Evolutionary conservation across 2,113 vertebrate species (phyloP).

Genomic region (Halichoerus grypus): DNA sequence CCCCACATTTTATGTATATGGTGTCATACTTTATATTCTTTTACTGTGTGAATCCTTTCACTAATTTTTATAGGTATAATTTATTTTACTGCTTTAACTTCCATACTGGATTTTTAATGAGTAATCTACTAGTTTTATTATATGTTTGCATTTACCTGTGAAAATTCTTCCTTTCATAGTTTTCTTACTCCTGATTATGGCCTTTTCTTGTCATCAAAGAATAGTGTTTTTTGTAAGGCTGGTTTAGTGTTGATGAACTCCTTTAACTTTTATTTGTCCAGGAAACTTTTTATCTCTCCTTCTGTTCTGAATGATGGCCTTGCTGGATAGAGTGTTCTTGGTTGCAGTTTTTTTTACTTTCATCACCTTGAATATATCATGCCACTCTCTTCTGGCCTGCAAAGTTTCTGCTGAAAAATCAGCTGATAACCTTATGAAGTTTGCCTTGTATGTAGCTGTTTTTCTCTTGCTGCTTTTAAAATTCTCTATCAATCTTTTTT

Average conservation of each 20-base stretch:
- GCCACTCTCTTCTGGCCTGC: neutral
- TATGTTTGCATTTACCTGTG: neutral
- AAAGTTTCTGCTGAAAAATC: neutral
- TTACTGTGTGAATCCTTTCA: neutral
- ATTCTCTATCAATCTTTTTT: neutral
- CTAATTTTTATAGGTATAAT: neutral
- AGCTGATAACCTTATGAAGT: neutral
- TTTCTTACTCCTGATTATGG: neutral
- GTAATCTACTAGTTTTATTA: neutral
- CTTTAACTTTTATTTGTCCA: neutral
- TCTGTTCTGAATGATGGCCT: neutral
- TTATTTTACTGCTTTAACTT: neutral
- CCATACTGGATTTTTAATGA: neutral
- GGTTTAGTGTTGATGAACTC: neutral
- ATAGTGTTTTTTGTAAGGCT: neutral
- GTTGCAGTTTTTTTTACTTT: neutral
- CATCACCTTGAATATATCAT: neutral
- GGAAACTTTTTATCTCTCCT: neutral
- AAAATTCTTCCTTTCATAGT: neutral
- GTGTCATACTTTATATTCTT: neutral
- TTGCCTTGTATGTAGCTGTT: neutral
- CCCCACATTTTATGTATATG: neutral
- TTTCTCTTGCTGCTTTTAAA: neutral
- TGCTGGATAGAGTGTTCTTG: neutral
- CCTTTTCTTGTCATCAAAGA: neutral